Conservation (phyloP, 64 coral and sea anemone genomes). For the Exaiptasia diaphana region DNA sequence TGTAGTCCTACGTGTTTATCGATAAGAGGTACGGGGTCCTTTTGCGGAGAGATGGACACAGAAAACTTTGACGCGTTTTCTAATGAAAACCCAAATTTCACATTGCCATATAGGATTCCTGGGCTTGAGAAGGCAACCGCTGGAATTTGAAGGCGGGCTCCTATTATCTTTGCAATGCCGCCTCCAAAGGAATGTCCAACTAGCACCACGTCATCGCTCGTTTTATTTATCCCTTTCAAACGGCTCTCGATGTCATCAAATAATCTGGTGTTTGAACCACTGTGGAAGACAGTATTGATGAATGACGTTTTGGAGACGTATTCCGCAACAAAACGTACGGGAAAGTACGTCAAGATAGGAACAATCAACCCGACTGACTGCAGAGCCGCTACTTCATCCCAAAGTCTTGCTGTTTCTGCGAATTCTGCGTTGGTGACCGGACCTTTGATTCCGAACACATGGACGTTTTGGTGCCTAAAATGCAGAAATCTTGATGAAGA, state of each 20-base stretch:
- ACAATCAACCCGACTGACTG: conserved; percentile 30
- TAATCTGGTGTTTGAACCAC: not conserved
- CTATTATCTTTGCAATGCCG: conserved; percentile 67
- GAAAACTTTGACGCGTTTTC: conserved; percentile 28
- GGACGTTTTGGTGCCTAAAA: not conserved
- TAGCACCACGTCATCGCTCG: not conserved
- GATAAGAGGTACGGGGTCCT: conserved; percentile 43
- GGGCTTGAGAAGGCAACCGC: conserved; percentile 53
- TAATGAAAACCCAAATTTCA: conserved; percentile 39
- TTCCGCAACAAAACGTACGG: conserved; percentile 24
- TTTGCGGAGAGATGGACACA: conserved; percentile 24
- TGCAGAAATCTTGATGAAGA: not conserved
- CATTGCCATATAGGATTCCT: conserved; percentile 21
- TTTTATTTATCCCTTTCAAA: not conserved
- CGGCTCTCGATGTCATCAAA: conserved; percentile 19
- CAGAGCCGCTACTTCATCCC: conserved; percentile 57
- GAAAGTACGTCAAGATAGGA: conserved; percentile 37
- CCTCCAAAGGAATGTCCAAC: conserved; percentile 60
- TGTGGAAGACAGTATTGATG: conserved; percentile 49
- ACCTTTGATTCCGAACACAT: conserved; percentile 57
- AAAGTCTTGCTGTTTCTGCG: conserved; percentile 33
- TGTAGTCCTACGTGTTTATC: conserved; percentile 34
- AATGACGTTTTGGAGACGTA: conserved; percentile 34
- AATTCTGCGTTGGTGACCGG: not conserved
- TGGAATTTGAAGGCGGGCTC: conserved; percentile 25